Evolutionary conservation across 2,113 vertebrate genomes (phyloP), one percentile per base, ranked within the genome.

Genomic region (Leptocoma aspasia): DNA sequence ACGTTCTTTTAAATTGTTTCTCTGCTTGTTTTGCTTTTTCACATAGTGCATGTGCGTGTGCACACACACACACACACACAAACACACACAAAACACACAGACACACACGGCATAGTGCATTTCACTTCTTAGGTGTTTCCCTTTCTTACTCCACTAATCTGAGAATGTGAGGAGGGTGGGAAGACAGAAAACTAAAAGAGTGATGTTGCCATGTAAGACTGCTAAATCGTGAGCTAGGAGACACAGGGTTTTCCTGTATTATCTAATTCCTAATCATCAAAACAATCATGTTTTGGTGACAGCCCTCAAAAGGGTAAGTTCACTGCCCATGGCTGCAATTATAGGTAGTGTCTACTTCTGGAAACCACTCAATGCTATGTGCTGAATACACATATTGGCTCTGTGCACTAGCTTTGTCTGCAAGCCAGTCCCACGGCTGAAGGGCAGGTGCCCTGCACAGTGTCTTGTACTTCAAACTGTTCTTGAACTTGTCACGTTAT

Each of bases 21-120:
- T 82, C 31, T 83, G 23, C 21, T 87, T 63, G 21, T 24, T 22
- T 72, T 71, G 17, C 6, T 65, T 73, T 53, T 72, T 77, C 7
- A 33, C 49, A 53, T 22, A 65, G 10, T 30, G 9, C 13, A 31
- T 6, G 11, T 1, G 1, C 10, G 2, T 3, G 5, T 9, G 9
- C 10, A 14, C 42, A 33, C 15, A 31, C 9, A 28, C 19, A 45
- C 16, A 18, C 22, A n/a, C 15, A 37, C n/a, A 33, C 39, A 22
- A 6, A 28, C 37, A 85, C 15, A 37, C 7, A 33, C 49, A 39
- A 39, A 12, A 87, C 13, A 41, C 5, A 30, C 3, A 26, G 12
- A 18, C 4, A 52, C 4, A 21, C 2, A 17, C 0, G 2, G 12
- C 19, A 70, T 75, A 56, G 26, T 7, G 24, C 23, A 24, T 75